Conservation (phyloP, 2,113 vertebrate species). For the Cynopterus brachyotis region DNA sequence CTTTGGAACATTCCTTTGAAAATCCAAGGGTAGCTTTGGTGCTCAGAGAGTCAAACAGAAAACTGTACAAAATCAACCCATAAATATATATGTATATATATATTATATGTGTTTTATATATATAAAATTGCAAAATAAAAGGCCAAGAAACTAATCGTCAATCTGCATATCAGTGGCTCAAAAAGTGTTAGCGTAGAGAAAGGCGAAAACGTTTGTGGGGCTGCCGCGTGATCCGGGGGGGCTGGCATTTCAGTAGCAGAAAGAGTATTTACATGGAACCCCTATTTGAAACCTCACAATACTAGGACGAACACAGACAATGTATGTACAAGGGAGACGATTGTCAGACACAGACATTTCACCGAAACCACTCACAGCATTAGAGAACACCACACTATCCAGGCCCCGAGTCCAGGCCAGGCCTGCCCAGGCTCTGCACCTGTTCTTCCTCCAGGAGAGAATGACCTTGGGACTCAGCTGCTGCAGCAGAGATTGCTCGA, state of each 20-base stretch:
- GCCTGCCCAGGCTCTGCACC: not conserved
- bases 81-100: slow-evolving; percentile 73
- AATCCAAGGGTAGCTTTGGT: slow-evolving; percentile 72
- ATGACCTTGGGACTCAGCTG: not conserved
- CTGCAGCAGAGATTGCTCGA: not conserved
- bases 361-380: slow-evolving; percentile 57
- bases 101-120: slow-evolving; percentile 43
- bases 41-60: slow-evolving; percentile 77
- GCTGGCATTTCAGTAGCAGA: slow-evolving; percentile 52
- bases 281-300: slow-evolving; percentile 30
- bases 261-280: slow-evolving; percentile 73
- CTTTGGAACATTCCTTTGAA: slow-evolving; percentile 66
- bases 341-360: slow-evolving; percentile 74
- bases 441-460: not conserved
- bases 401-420: not conserved
- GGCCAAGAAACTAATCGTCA: slow-evolving; percentile 59
- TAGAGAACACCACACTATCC: not conserved
- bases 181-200: slow-evolving; percentile 65
- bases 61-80: slow-evolving; percentile 78
- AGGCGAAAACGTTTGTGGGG: slow-evolving; percentile 52
- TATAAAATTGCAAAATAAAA: slow-evolving; percentile 79
- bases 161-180: slow-evolving; percentile 56
- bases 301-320: slow-evolving; percentile 71
- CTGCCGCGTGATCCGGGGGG: not conserved
- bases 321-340: slow-evolving; percentile 81